Percentiles rank a stretch among this genome's conserved stretches.
phyloP scores from a whole-genome alignment of 2,888 invertebrate genomes.

The Drosophila neonasuta region DNA sequence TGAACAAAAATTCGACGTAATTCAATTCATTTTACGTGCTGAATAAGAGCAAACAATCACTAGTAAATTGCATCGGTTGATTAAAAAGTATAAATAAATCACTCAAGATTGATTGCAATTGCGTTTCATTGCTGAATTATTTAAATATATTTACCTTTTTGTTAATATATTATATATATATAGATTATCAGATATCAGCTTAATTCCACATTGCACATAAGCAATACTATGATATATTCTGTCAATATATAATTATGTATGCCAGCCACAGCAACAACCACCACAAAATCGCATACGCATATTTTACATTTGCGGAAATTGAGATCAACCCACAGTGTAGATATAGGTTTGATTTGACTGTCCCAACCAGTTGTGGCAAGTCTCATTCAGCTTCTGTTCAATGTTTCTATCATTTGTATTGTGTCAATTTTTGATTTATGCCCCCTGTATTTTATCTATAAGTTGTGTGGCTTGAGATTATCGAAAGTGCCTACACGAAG shows the following conservation, averaged over 20 bases:
- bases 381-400: conserved; percentile 42
- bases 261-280: conserved; percentile 11
- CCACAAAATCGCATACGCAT: conserved; percentile 7
- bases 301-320: conserved; percentile 48
- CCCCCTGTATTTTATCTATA: conserved; percentile 22
- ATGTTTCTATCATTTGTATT: conserved; percentile 29
- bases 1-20: no score
- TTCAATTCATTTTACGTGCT: no score
- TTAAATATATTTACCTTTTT: no score
- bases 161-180: no score
- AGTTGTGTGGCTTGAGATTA: conserved; percentile 3
- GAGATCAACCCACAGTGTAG: conserved; percentile 48
- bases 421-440: conserved; percentile 58
- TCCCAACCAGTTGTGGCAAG: conserved; percentile 21
- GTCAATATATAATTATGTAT: conserved; percentile 25
- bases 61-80: no score
- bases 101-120: no score
- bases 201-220: background rate
- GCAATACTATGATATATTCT: background rate
- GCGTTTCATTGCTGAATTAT: no score
- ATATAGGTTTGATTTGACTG: conserved; percentile 26
- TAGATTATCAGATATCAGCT: no score
- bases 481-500: conserved; percentile 25
- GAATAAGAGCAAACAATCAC: no score
- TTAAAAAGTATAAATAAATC: no score